Conservation (phyloP, 1,140 invertebrate genomes). For the Papilio glaucus region DNA sequence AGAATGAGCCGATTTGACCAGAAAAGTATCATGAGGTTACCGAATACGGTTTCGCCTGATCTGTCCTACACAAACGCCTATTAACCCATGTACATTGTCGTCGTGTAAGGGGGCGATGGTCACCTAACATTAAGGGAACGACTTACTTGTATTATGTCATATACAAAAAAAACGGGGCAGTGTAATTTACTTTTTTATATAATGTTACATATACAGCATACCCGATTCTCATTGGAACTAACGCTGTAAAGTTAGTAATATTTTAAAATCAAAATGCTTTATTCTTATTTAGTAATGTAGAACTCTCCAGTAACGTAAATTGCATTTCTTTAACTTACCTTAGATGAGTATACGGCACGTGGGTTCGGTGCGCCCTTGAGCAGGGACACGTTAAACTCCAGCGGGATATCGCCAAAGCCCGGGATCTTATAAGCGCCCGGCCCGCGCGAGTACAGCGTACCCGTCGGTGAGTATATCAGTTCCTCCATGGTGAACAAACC, state of each 20-base stretch:
- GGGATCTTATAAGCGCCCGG: slow-evolving; percentile 98
- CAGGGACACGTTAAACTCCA: slow-evolving; percentile 96
- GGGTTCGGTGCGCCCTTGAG: slow-evolving; percentile 94
- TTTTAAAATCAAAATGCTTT: neutral
- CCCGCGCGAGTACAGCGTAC: slow-evolving; percentile 91
- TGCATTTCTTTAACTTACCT: slow-evolving; percentile 84
- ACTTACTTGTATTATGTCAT: no score
- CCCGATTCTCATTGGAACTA: no score
- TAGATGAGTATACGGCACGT: slow-evolving; percentile 96
- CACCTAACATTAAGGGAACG: no score
- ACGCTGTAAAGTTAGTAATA: neutral
- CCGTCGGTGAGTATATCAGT: slow-evolving; percentile 92
- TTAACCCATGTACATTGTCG: no score
- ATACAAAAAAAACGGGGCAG: no score
- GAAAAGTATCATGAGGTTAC: no score
- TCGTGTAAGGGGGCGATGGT: no score
- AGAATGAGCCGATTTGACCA: no score
- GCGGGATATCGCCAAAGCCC: slow-evolving; percentile 94
- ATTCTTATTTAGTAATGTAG: neutral
- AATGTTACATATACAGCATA: no score
- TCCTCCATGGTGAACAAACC: slow-evolving; percentile 96
- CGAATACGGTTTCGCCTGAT: no score
- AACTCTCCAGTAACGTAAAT: neutral
- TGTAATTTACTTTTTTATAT: no score
- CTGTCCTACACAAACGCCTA: no score